A percentile compares a stretch with the other conserved stretches of the same genome.
Conservation (phyloP, 2,888 invertebrate genomes). For the Lithophane semibrunnea region DNA sequence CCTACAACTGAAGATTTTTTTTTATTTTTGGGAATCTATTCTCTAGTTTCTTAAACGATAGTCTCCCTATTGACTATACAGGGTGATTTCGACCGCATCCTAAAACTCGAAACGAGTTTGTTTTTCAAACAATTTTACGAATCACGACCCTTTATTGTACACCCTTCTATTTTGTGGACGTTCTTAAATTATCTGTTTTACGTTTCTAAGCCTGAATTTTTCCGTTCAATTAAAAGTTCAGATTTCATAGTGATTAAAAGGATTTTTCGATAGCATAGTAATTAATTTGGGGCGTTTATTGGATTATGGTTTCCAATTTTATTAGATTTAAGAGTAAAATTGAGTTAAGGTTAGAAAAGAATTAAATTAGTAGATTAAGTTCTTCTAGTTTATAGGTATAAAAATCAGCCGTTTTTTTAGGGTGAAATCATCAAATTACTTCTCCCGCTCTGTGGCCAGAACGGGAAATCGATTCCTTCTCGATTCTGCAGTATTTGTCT, state of each 20-base stretch:
- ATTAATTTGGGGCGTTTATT: conserved; percentile 43
- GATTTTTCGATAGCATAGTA: conserved; percentile 17
- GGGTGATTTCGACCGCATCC: conserved; percentile 34
- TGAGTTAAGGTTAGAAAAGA: neutral
- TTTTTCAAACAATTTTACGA: conserved; percentile 63
- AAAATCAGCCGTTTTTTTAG: too few species aligned
- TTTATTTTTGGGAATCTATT: too few species aligned
- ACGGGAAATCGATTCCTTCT: too few species aligned
- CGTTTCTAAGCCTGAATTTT: conserved; percentile 1
- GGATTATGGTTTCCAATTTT: conserved; percentile 37
- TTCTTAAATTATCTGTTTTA: conserved; percentile 38
- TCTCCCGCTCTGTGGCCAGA: too few species aligned
- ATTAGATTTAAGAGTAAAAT: conserved; percentile 12
- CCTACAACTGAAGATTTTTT: too few species aligned
- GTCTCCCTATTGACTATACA: conserved; percentile 44
- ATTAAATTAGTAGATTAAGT: conserved; percentile 3
- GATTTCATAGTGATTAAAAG: conserved; percentile 44
- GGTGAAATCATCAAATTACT: too few species aligned
- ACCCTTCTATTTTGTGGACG: conserved; percentile 51
- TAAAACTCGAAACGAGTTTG: conserved; percentile 55
- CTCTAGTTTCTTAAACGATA: neutral
- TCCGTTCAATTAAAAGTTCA: conserved; percentile 57
- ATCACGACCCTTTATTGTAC: conserved; percentile 56
- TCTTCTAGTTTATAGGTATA: neutral
- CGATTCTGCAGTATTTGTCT: too few species aligned